Base-by-base conservation (phyloP, 2,888 invertebrate genomes). In the Pteria penguin region DNA sequence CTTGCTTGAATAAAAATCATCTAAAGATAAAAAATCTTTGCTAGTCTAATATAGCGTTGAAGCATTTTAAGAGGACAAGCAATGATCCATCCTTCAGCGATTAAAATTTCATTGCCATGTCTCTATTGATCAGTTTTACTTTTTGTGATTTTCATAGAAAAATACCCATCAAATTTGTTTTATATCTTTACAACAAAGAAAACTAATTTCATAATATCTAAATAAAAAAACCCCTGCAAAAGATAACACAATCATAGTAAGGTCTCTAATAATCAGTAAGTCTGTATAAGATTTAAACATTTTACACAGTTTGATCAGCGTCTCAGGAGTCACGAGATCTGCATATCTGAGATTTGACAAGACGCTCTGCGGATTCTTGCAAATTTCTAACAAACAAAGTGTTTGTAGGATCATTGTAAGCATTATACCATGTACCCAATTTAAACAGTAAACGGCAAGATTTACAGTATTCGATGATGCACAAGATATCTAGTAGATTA, bases 101-200 rank as follows among this genome's bases (percentile, higher is more conserved):
- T 65, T 8, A 75, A 58, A n/a, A 79, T 70, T 27, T 78, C n/a
- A n/a, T n/a, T n/a, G n/a, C n/a, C n/a, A n/a, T n/a, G n/a, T n/a
- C n/a, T n/a, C n/a, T n/a, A n/a, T 55, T 79, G 77, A 68, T 81
- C 79, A 11, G 81, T 79, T 60, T 78, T 79, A 71, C 77, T 72
- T 55, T 57, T 27, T 11, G 26, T 58, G n/a, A 81, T 75, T 22
- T 57, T 18, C 22, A 74, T 58, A 22, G 29, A 57, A 61, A 80
- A 57, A 75, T 76, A 57, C 31, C 72, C 63, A 5, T 76, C 67
- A 45, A 32, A 22, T 32, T 76, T 62, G n/a, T 14, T 22, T 33
- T 11, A 82, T 65, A 65, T 78, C 69, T 26, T 36, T 26, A 33
- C 58, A 57, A 33, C 4, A 36, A 0, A 69, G 29, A 4, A 0